Evolutionary conservation across 2,888 invertebrate genomes (phyloP), one percentile per base, ranked within the genome.

Genomic region (Agonopterix subpropinquella): DNA sequence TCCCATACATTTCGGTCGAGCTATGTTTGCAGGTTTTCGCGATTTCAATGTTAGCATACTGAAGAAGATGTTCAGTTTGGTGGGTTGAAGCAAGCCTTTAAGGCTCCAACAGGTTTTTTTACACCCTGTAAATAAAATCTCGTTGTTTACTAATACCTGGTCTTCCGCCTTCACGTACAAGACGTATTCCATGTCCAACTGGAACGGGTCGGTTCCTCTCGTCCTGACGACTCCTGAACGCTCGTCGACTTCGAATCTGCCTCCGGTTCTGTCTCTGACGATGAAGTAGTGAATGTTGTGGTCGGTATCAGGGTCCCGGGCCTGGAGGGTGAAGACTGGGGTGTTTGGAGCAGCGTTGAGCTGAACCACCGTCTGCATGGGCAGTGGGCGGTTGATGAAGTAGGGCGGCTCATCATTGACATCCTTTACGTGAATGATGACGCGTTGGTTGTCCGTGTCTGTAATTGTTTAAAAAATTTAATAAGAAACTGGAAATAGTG

Each of bases 321-420:
- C 99, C 78, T 98, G 97, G 28, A 99, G 92, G n/a, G 98, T 98
- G 85, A 98, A 98, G 4, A 98, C 98, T 4, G 96, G 97, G 0
- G 97, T 97, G 77, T 98, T 98, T 41, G 97, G 95, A 3, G 97
- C 95, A 3, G 98, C 98, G 77, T 98, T 98, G 48, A 97, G 91
- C 71, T 98, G 97, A 0, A 98, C 98, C 53, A 98, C 98, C 0
- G 98, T 96, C 82, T 98, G 96, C 96, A 98, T 98, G 11, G 99
- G 99, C 57, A 96, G 88, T 0, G 99, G 99, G 1, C 96, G 92
- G 87, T 99, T 99, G 88, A 98, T 96, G 90, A 99, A 98, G 81
- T 97, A 96, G 0, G 99, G 98, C 1, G 96, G 94, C 80, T 99
- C 99, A 78, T 99, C 98, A 86, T 98, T 98, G 48, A 98, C 95